A percentile compares a stretch with the other conserved stretches of the same genome.
Evolutionary conservation across 2,888 invertebrate genomes (phyloP).

Genomic region (Microdon myrmicae): DNA sequence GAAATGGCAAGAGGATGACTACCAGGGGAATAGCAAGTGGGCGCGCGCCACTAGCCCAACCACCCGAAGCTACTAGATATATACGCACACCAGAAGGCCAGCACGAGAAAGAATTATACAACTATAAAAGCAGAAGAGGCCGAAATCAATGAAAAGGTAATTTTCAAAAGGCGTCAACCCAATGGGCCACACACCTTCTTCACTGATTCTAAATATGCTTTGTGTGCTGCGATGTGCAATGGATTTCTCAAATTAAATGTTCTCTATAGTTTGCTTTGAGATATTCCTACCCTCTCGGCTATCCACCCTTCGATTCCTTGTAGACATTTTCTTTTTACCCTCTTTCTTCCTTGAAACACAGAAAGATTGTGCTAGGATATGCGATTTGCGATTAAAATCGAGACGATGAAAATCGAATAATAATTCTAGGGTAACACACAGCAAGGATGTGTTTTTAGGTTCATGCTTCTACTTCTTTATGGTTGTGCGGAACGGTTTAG

Average conservation of each 20-base stretch:
- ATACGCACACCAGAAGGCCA: conserved; percentile 12
- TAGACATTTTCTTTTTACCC: too few relatives aligned
- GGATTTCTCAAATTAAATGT: conserved; percentile 49
- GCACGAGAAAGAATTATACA: conserved; percentile 15
- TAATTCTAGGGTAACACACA: too few relatives aligned
- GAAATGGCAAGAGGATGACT: conserved; percentile 41
- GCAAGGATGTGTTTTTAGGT: conserved; percentile 8
- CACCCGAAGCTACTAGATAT: conserved; percentile 2
- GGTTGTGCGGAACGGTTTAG: too few relatives aligned
- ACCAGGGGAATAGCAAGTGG: too few relatives aligned
- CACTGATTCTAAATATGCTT: conserved; percentile 2
- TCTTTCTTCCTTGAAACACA: too few relatives aligned
- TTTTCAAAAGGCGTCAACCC: conserved; percentile 56
- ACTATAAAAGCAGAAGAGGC: conserved; percentile 29
- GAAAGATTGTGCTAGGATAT: conserved; percentile 20
- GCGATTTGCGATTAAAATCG: conserved; percentile 26
- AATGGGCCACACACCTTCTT: conserved; percentile 54
- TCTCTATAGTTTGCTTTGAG: conserved; percentile 10
- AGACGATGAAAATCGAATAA: conserved; percentile 30
- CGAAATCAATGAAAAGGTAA: conserved; percentile 55
- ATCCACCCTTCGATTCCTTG: too few relatives aligned
- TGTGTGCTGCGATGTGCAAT: conserved; percentile 35
- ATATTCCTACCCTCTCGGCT: not conserved
- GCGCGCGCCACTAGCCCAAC: conserved; percentile 17
- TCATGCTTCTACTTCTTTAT: conserved; percentile 13